Base-by-base conservation (phyloP, 1,140 invertebrate genomes). In the Drosophila bifasciata region DNA sequence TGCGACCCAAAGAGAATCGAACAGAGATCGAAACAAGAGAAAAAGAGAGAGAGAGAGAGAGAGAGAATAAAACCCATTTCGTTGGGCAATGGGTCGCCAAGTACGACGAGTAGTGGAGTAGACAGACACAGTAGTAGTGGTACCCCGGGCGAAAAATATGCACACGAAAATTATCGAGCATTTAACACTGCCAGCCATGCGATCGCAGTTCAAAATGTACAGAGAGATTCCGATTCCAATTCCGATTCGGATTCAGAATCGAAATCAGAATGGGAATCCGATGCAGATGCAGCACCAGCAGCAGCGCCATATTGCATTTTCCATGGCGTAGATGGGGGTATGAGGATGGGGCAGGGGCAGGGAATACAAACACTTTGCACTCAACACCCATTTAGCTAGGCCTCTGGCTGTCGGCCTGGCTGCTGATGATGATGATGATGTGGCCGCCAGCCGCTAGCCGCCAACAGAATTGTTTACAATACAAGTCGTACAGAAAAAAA, bases 391-490 rank as follows among this genome's bases (percentile, higher is more conserved):
- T 86, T 86, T 86, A 86, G 81, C 77, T 77, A 56, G 66, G 68
- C 66, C 60, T 51, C 46, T 55, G 36, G 52, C 23, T 15, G 68
- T 21, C 19, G 19, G 19, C 51, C 51, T 61, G 74, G 28, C 11
- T 57, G 61, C 17, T 67, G 72, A 66, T 71, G 28, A 66, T 76
- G 55, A 84, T 74, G 62, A 84, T 67, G 76, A 76, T 81, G 61
- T 51, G 55, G 69, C 67, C 55, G 79, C 58, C 55, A 63, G 71
- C 71, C 32, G 45, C 53, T 69, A 73, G 70, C 74, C 81, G 73
- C 61, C 77, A 85, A 79, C 59, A 75, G 72, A 86, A 86, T 86
- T 86, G 81, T 86, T 86, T 86, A 86, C 77, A 86, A 81, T 77
- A 64, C 50, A 45, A 73, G 25, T 39, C 45, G 55, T 25, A 61